Evolutionary conservation across 2,888 invertebrate genomes (phyloP), one percentile per base, ranked within the genome.

Genomic region (Formica aserva): DNA sequence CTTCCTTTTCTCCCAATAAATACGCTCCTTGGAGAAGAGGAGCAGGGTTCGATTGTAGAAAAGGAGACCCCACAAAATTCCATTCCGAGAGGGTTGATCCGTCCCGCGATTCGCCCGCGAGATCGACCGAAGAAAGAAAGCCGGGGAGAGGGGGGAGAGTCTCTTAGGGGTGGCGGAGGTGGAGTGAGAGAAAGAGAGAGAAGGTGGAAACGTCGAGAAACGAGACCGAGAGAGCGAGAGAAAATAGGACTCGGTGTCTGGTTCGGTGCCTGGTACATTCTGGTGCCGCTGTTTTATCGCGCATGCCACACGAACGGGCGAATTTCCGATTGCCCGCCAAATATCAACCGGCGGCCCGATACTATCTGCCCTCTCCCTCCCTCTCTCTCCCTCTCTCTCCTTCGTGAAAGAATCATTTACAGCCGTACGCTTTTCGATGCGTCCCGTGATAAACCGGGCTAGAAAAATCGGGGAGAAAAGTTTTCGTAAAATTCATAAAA

Each of bases 191-290:
- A 45, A 38, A 38, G 1, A 15, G 4, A 32, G 32, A 8, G 18
- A 15, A 45, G 55, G 29, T 57, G 57, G 8, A 60, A 72, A 80
- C 29, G 29, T 69, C 41, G 77, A 52, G 48, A 60, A 74, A 80
- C 45, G 22, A 77, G 55, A 71, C 71, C 29, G 72, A 52, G 57
- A 62, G 62, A 78, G 71, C 71, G 60, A 78, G 45, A 80, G 78
- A 80, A 80, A 80, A 80, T 80, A 80, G 74, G 78, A 74, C 78
- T 82, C 81, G 63, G 75, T 82, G 52, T 82, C 65, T 77, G 78
- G 45, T 80, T 41, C 78, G 69, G 69, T 69, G 69, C 69, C 69
- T 69, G 69, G 69, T 32, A 69, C 69, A n/a, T 72, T 80, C 80
- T 55, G 38, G 35, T 45, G 45, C 52, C 72, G 38, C 55, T 52